Base-by-base conservation (phyloP, 2,113 vertebrate genomes). In the Nothobranchius furzeri region DNA sequence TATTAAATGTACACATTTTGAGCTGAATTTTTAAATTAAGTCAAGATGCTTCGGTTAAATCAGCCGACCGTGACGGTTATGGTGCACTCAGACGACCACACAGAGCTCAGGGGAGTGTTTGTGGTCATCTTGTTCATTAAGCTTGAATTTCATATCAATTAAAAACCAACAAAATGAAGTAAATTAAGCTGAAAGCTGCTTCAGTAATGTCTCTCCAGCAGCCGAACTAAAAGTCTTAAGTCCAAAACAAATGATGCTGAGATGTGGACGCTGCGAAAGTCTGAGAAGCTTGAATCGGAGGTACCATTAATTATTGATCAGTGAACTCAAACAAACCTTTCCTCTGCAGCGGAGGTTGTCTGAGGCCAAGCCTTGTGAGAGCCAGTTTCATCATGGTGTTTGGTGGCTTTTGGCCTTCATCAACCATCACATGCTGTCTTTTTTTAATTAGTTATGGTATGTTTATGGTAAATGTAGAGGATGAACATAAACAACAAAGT, bases 231-330 rank as follows among this genome's bases (percentile, higher is more conserved):
- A 65, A 47, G 12, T 14, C 17, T 40, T 40, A 35, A n/a, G 15
- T 53, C 50, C 9, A 17, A 37, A 43, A n/a, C 8, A 10, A 17
- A 15, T 15, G 54, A 12, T 12, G 13, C 1, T 50, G 55, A 30
- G 36, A 25, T 45, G 3, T 20, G 52, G 6, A 10, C 5, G 50
- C 37, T 7, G n/a, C 42, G 42, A 45, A 71, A 56, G 45, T 57
- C 20, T 49, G 36, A 43, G 24, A 51, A 37, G 12, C 68, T 61
- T 14, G 24, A 20, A 45, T 60, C 46, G 51, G 45, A 37, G 56
- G 40, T 53, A 20, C 25, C 46, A 45, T 49, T 62, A 68, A 68
- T 47, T 35, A 35, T 54, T 50, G 42, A 46, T 75, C 49, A 51
- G 46, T 59, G 45, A 56, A 56, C 40, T 40, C 35, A 12, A 59